A percentile compares a stretch with the other conserved stretches of the same genome.
Evolutionary conservation across 2,113 vertebrate species (phyloP).

Genomic region (Oreochromis tanganicae): DNA sequence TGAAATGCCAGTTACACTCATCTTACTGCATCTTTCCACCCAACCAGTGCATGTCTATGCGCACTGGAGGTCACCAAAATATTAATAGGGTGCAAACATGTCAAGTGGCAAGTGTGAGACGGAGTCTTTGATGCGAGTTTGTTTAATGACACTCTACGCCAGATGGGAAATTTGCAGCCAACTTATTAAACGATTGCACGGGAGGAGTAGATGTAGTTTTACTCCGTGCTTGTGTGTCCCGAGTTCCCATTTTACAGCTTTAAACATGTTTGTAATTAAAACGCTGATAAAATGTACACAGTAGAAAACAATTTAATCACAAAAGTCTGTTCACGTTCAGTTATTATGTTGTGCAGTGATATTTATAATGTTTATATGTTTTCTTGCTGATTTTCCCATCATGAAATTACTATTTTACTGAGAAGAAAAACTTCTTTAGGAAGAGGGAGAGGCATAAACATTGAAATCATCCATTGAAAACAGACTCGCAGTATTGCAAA

Average conservation of each 20-base stretch:
- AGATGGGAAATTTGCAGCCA: not conserved
- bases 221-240: not conserved
- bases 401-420: not conserved
- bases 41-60: not conserved
- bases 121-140: not conserved
- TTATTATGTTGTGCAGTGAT: not conserved
- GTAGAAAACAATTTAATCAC: fast-evolving
- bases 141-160: not conserved
- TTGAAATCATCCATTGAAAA: not conserved
- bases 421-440: not conserved
- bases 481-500: not conserved
- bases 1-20: not conserved
- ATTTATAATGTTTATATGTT: not conserved
- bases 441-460: not conserved
- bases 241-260: not conserved
- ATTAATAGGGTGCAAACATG: not conserved
- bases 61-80: not conserved
- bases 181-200: not conserved
- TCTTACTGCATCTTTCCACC: not conserved
- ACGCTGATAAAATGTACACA: not conserved
- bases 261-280: not conserved
- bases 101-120: not conserved
- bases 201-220: not conserved
- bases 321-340: fast-evolving
- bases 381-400: fast-evolving